Evolutionary conservation across 2,113 vertebrate genomes (phyloP).

Genomic region (Microcebus murinus): DNA sequence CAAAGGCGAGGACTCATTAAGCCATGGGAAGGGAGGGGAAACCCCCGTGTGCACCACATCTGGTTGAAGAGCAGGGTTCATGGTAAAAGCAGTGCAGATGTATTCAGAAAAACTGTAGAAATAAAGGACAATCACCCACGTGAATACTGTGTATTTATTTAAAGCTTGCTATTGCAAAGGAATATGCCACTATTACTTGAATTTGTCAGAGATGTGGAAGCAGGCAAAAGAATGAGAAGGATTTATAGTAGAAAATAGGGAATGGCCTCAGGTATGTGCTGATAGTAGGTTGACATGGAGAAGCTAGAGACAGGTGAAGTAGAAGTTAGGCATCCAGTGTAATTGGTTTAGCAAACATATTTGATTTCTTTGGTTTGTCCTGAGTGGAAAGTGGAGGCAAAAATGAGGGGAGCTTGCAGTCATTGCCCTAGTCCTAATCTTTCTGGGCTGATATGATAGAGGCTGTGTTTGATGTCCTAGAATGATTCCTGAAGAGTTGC

Average conservation of each 20-base stretch:
- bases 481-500: not conserved
- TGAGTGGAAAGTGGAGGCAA: not conserved
- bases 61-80: not conserved
- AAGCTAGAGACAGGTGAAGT: not conserved
- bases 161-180: not conserved
- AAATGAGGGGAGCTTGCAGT: not conserved
- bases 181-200: not conserved
- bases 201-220: not conserved
- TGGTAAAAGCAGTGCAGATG: not conserved
- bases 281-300: not conserved
- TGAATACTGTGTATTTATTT: not conserved
- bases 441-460: not conserved
- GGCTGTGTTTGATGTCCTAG: not conserved
- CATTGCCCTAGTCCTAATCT: too few species aligned
- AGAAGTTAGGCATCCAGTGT: rapidly evolving
- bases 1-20: not conserved
- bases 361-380: not conserved
- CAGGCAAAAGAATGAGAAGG: not conserved
- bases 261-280: rapidly evolving
- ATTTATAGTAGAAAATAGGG: not conserved
- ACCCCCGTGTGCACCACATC: not conserved
- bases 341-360: not conserved
- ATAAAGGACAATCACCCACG: not conserved
- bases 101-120: not conserved
- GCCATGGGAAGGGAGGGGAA: not conserved